Evolutionary conservation across 2,888 invertebrate genomes (phyloP).

Genomic region (Leucophenga montana): DNA sequence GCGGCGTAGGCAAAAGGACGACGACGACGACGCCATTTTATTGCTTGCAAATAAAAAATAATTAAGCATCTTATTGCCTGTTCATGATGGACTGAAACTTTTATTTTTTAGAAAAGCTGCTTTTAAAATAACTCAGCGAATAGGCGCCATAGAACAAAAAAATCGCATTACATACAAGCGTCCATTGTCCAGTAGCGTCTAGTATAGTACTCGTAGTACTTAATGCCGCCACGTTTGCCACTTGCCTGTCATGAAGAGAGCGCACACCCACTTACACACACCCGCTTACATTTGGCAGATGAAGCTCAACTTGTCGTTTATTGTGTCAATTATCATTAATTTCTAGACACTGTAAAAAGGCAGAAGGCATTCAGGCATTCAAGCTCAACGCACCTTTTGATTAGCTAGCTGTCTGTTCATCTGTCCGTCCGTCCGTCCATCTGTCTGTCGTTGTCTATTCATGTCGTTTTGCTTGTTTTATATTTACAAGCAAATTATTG

Average conservation of each 20-base stretch:
- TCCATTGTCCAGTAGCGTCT: constrained; percentile 33
- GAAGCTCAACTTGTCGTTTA: constrained; percentile 67
- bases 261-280: background rate
- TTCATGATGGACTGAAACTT: background rate
- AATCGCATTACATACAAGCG: constrained; percentile 55
- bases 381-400: constrained; percentile 53
- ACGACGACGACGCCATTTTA: background rate
- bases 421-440: constrained; percentile 21
- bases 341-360: constrained; percentile 50
- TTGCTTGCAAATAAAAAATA: background rate
- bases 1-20: background rate
- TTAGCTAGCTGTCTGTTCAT: constrained; percentile 17
- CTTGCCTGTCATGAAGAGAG: constrained; percentile 8
- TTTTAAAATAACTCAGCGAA: no score
- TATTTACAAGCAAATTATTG: constrained; percentile 22
- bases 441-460: constrained; percentile 5
- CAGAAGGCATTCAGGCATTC: background rate
- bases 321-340: constrained; percentile 69
- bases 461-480: constrained; percentile 24
- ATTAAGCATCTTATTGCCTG: background rate
- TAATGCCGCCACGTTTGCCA: constrained; percentile 20
- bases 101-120: constrained; percentile 28
- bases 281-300: constrained; percentile 38
- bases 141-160: constrained; percentile 47
- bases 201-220: background rate